Percentiles rank a stretch among this genome's conserved stretches.
phyloP scores from a whole-genome alignment of 2,113 vertebrate genomes.

The Neolamprologus fasciatus region DNA sequence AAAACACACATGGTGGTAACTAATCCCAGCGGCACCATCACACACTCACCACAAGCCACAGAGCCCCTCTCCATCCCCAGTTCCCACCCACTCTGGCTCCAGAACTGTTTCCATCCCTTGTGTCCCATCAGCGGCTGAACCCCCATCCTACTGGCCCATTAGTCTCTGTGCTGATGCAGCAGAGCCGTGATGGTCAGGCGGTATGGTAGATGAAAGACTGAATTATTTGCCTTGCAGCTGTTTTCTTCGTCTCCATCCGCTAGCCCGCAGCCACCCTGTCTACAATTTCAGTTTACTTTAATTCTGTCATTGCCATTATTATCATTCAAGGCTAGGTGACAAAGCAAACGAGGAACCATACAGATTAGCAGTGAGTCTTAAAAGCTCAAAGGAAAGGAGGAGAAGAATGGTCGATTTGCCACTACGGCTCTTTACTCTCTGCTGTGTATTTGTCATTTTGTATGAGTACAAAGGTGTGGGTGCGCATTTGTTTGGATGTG shows the following conservation, averaged over 20 bases:
- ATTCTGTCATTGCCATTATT: conserved; percentile 28
- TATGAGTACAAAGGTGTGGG: conserved; percentile 1
- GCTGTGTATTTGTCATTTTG: conserved; percentile 22
- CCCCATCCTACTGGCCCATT: conserved; percentile 19
- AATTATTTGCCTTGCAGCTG: not conserved
- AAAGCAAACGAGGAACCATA: not conserved
- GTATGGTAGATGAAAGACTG: not conserved
- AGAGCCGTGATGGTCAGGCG: conserved; percentile 4
- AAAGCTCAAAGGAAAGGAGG: not conserved
- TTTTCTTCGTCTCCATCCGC: not conserved
- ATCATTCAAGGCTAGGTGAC: conserved; percentile 17
- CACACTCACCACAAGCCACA: conserved; percentile 52
- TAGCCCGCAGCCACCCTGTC: not conserved
- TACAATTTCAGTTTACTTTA: not conserved
- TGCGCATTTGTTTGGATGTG: not conserved
- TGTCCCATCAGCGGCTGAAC: conserved; percentile 24
- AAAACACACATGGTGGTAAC: conserved; percentile 54
- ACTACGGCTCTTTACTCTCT: conserved; percentile 23
- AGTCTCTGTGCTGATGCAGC: conserved; percentile 39
- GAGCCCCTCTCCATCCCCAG: conserved; percentile 3
- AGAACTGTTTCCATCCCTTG: conserved; percentile 6
- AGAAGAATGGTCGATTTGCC: not conserved
- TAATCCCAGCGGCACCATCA: conserved; percentile 51
- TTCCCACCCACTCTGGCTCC: conserved; percentile 51
- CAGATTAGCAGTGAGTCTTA: conserved; percentile 7